Evolutionary conservation across 2,797 vertebrate genomes (phyloP).

Genomic region (Sternarchorhynchus goeldii): DNA sequence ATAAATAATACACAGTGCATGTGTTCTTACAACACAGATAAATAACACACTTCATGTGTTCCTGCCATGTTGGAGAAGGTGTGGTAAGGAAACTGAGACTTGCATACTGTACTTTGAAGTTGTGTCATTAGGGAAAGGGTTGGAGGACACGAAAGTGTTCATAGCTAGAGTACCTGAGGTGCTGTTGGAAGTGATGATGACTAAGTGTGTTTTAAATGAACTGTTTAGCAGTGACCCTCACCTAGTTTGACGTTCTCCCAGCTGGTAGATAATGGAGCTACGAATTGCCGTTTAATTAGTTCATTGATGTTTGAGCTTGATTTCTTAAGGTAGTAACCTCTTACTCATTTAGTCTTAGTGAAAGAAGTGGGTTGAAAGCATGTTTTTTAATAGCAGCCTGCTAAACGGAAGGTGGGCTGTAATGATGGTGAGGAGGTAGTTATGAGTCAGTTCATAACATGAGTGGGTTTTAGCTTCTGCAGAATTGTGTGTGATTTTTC

Average conservation of each 20-base stretch:
- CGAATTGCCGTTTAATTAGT: too few relatives aligned
- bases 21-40: conserved; percentile 37
- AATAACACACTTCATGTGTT: background rate
- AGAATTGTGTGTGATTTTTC: conserved; percentile 15
- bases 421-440: background rate
- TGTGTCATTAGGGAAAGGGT: too few relatives aligned
- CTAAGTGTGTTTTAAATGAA: too few relatives aligned
- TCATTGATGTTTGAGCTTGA: background rate
- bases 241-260: too few relatives aligned
- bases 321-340: background rate
- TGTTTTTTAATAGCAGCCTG: background rate
- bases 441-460: conserved; percentile 27
- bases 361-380: background rate
- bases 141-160: too few relatives aligned
- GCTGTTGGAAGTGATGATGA: too few relatives aligned
- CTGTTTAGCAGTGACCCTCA: too few relatives aligned
- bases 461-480: background rate
- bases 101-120: too few relatives aligned
- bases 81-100: too few relatives aligned
- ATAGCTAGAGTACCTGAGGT: too few relatives aligned
- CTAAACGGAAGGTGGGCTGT: background rate
- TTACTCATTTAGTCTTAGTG: background rate
- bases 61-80: conserved; percentile 32
- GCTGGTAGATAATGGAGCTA: too few relatives aligned
- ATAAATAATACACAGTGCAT: background rate